A percentile compares a stretch with the other conserved stretches of the same genome.
These are phyloP conservation scores for Aplodontia rufa DNA, from an alignment of 2,113 vertebrate species.

Conservation along the genomic window DNA sequence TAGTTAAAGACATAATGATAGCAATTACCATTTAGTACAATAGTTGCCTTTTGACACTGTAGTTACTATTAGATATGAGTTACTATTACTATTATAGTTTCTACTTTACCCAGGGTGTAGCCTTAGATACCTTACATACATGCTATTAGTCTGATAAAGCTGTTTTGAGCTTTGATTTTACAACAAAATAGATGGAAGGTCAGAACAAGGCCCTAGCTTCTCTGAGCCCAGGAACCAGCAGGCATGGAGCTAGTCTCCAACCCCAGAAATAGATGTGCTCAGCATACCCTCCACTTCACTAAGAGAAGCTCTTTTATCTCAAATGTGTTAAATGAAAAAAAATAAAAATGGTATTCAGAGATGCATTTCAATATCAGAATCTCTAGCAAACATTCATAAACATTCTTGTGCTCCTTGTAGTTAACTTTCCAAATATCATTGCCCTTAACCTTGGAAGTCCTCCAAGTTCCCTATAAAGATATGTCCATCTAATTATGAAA, in stretches of 20 bases:
- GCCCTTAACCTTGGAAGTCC: not conserved
- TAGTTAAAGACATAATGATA: not conserved
- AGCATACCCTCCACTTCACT: too few relatives aligned
- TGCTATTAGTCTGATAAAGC: too few relatives aligned
- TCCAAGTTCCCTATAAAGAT: not conserved
- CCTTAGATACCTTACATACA: not conserved
- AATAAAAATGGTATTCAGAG: not conserved
- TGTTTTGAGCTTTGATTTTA: not conserved
- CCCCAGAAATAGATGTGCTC: fast-evolving
- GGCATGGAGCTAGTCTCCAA: too few relatives aligned
- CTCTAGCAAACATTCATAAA: not conserved
- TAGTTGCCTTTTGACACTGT: too few relatives aligned
- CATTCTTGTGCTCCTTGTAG: not conserved
- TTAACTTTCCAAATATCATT: not conserved
- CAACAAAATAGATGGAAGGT: not conserved
- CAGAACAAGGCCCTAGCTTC: not conserved
- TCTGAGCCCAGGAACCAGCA: fast-evolving
- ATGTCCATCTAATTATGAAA: not conserved
- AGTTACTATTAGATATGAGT: not conserved
- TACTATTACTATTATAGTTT: too few relatives aligned
- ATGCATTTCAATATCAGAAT: not conserved
- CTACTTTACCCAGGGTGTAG: not conserved
- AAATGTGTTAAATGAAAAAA: not conserved
- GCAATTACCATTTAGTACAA: not conserved
- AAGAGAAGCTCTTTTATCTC: not conserved